phyloP scores from a whole-genome alignment of 2,797 vertebrate species.

The Gallinago solitaria region DNA sequence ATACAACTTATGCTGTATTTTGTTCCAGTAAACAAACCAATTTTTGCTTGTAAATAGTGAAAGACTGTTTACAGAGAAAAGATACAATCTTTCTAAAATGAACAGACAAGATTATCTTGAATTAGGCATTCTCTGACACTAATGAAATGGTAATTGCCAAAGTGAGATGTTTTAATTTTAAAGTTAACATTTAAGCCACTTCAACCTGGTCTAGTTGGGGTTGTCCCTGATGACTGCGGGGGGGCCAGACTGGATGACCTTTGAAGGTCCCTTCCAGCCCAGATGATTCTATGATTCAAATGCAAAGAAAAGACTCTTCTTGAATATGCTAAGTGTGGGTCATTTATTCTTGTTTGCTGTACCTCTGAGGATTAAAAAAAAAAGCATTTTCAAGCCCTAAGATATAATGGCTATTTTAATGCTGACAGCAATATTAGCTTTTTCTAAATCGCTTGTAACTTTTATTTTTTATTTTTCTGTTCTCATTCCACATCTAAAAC shows the following conservation, averaged over 20 bases:
- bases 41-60: not conserved
- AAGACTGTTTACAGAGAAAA: not conserved
- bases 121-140: not conserved
- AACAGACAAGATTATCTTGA: not conserved
- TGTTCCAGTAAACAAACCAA: not conserved
- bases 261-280: no score
- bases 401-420: not conserved
- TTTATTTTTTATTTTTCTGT: not conserved
- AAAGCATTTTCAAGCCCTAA: not conserved
- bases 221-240: no score
- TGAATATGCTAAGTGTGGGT: not conserved
- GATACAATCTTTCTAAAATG: not conserved
- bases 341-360: not conserved
- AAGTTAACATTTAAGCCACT: not conserved
- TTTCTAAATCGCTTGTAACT: not conserved
- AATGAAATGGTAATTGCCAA: not conserved
- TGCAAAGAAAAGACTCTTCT: not conserved
- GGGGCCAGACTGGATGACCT: no score
- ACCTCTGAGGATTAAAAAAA: not conserved
- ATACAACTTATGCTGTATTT: not conserved
- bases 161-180: not conserved
- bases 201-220: not conserved
- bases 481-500: not conserved
- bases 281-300: not conserved
- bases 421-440: not conserved